A percentile compares a stretch with the other conserved stretches of the same genome.
Evolutionary conservation across 2,797 vertebrate genomes (phyloP).

Genomic region (Lutjanus argentimaculatus): DNA sequence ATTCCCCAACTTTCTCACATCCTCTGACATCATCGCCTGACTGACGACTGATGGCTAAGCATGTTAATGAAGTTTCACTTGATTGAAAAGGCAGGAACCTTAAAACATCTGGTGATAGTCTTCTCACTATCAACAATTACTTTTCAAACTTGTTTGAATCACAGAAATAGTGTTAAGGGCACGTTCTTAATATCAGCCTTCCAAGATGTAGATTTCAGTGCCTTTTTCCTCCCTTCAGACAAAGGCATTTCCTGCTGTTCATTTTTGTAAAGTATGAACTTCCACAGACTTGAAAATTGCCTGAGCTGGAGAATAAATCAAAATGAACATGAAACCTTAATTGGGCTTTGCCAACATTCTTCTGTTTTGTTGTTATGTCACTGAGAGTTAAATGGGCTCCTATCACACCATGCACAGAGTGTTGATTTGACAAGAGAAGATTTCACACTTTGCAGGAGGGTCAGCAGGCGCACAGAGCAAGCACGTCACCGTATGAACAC

Average conservation of each 20-base stretch:
- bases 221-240: background rate
- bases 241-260: background rate
- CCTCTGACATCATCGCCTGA: conserved; percentile 37
- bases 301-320: conserved; percentile 14
- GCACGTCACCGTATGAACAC: too few relatives aligned
- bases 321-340: conserved; percentile 8
- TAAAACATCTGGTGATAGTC: background rate
- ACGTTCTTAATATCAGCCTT: background rate
- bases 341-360: background rate
- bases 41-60: conserved; percentile 2
- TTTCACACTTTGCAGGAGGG: background rate
- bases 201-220: background rate
- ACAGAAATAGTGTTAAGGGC: background rate
- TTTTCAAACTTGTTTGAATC: background rate
- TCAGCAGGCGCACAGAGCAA: background rate
- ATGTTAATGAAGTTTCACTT: conserved; percentile 5
- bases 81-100: conserved; percentile 3
- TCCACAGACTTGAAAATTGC: background rate
- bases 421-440: background rate
- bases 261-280: background rate
- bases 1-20: conserved; percentile 30
- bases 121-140: background rate
- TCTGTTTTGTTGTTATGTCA: background rate
- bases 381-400: background rate
- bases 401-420: background rate